phyloP scores from a whole-genome alignment of 2,113 vertebrate genomes.

The Thomomys bottae region DNA sequence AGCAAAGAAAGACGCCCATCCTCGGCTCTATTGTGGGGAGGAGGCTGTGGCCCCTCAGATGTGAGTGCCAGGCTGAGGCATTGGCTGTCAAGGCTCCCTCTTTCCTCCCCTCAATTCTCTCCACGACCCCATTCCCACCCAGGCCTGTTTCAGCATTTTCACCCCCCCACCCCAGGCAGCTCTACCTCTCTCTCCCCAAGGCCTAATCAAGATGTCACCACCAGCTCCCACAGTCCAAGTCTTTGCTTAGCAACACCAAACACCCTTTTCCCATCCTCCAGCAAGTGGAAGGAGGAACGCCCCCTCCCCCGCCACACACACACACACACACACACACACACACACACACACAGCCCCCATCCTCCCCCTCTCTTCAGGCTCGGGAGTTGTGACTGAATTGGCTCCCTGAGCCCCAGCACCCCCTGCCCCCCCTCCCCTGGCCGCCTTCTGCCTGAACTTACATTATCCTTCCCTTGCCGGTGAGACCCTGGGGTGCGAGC shows the following conservation, averaged over 20 bases:
- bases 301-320: conserved; percentile 76
- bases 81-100: conserved; percentile 20
- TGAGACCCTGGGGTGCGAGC: conserved; percentile 84
- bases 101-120: background rate
- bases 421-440: conserved; percentile 51
- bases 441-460: conserved; percentile 81
- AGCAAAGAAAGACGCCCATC: conserved; percentile 68
- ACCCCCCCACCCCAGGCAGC: conserved; percentile 45
- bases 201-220: conserved; percentile 83
- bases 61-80: conserved; percentile 22
- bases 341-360: conserved; percentile 49
- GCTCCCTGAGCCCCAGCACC: conserved; percentile 65
- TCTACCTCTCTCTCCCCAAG: conserved; percentile 75
- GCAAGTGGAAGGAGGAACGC: conserved; percentile 74
- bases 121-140: background rate
- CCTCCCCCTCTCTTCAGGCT: conserved; percentile 66
- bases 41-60: conserved; percentile 24
- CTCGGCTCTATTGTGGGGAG: conserved; percentile 49
- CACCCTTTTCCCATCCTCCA: conserved; percentile 76
- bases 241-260: conserved; percentile 80
- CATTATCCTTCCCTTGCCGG: conserved; percentile 85
- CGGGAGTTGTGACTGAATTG: conserved; percentile 76
- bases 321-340: conserved; percentile 34
- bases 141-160: conserved; percentile 62
- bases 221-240: conserved; percentile 76